Conservation (phyloP, 1,140 invertebrate genomes). For the Kradibia gibbosae region DNA sequence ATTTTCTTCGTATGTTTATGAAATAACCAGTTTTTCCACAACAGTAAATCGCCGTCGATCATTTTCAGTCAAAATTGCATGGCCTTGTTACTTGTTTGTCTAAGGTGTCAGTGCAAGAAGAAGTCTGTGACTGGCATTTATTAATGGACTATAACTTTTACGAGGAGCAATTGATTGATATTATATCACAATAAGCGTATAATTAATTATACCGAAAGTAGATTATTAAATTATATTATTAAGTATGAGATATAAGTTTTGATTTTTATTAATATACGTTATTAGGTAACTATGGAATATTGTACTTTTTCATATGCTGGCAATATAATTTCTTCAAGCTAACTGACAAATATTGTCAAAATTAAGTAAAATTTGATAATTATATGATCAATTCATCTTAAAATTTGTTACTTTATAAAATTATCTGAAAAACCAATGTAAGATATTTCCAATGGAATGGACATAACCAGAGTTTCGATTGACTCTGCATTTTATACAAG, state of each 20-base stretch:
- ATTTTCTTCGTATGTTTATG: neutral
- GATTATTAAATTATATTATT: neutral
- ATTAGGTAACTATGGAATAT: neutral
- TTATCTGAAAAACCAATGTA: too few relatives aligned
- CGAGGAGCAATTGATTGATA: neutral
- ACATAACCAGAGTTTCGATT: too few relatives aligned
- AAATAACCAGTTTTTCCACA: neutral
- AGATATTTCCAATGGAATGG: too few relatives aligned
- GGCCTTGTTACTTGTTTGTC: constrained; percentile 27
- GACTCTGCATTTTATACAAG: too few relatives aligned
- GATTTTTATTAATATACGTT: neutral
- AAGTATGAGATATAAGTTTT: neutral
- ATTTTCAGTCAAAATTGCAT: constrained; percentile 39
- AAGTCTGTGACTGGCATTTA: constrained; percentile 23
- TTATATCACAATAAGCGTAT: neutral
- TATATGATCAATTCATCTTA: too few relatives aligned
- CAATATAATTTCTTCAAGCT: neutral
- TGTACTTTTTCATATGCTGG: neutral
- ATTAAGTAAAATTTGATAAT: too few relatives aligned
- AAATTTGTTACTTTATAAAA: too few relatives aligned
- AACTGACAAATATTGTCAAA: neutral
- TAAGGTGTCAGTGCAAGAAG: constrained; percentile 15
- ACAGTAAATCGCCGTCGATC: constrained; percentile 17
- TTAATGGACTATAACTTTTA: constrained; percentile 34
- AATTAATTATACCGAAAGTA: neutral